A percentile compares a stretch with the other conserved stretches of the same genome.
Evolutionary conservation across 2,888 invertebrate genomes (phyloP).

Genomic region (Cheilosia scutellata): DNA sequence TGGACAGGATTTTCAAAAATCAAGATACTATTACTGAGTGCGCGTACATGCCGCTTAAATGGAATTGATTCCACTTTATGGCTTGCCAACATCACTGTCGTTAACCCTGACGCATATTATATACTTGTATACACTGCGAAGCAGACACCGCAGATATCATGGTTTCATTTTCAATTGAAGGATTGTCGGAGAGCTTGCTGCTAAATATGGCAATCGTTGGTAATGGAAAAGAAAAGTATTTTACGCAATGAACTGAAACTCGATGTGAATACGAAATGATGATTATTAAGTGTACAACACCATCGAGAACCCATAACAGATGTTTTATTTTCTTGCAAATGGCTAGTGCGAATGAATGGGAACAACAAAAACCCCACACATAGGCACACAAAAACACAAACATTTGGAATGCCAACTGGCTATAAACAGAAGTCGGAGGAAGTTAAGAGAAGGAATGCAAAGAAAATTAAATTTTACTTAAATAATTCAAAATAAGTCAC

Average conservation of each 20-base stretch:
- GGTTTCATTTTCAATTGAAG: constrained; percentile 63
- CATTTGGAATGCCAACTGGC: constrained; percentile 3
- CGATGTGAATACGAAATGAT: constrained; percentile 48
- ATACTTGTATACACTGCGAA: background rate
- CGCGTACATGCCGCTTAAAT: constrained; percentile 35
- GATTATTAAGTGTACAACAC: constrained; percentile 29
- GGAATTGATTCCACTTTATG: constrained; percentile 54
- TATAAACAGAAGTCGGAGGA: background rate
- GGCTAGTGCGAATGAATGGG: background rate
- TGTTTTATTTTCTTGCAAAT: constrained; percentile 36
- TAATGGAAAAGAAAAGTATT: constrained; percentile 63
- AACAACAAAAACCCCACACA: constrained; percentile 10
- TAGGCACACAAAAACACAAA: background rate
- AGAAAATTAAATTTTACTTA: background rate
- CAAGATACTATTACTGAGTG: constrained; percentile 17
- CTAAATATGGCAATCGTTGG: constrained; percentile 54
- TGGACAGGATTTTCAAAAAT: constrained; percentile 46
- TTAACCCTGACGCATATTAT: constrained; percentile 50
- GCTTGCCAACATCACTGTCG: constrained; percentile 56
- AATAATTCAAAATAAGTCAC: constrained; percentile 12
- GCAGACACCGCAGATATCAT: constrained; percentile 39
- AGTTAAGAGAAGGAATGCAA: background rate
- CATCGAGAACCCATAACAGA: constrained; percentile 35
- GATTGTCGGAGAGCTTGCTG: constrained; percentile 38
- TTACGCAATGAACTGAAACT: constrained; percentile 48